A percentile compares a stretch with the other conserved stretches of the same genome.
phyloP scores from a whole-genome alignment of 2,797 vertebrate species.

The Sebastes minor region DNA sequence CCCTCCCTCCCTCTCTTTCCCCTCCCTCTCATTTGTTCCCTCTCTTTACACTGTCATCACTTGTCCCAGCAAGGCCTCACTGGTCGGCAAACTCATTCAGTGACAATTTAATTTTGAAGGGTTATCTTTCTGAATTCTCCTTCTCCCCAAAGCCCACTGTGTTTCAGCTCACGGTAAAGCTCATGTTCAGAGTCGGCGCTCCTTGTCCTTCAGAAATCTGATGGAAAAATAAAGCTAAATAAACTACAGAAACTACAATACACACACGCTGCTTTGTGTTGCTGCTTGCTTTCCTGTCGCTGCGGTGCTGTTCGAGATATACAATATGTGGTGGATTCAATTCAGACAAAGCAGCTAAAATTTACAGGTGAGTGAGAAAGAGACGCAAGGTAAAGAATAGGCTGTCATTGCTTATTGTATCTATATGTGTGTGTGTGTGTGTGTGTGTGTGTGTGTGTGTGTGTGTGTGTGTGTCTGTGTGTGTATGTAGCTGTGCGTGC shows the following conservation, averaged over 20 bases:
- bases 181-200: not conserved
- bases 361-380: constrained; percentile 59
- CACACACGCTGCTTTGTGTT: constrained; percentile 40
- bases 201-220: constrained; percentile 32
- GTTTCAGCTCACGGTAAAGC: constrained; percentile 23
- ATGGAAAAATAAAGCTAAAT: constrained; percentile 13
- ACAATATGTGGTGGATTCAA: constrained; percentile 44
- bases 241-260: constrained; percentile 39
- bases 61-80: constrained; percentile 32
- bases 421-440: not conserved
- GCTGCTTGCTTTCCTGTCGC: constrained; percentile 32
- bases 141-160: constrained; percentile 22
- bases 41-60: constrained; percentile 11
- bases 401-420: constrained; percentile 42
- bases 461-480: not conserved
- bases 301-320: constrained; percentile 33
- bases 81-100: constrained; percentile 36
- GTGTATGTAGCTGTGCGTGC: constrained; percentile 1
- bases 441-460: not conserved
- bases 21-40: constrained; percentile 10
- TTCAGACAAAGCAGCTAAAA: constrained; percentile 49
- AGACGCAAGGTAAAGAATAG: constrained; percentile 41
- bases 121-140: constrained; percentile 57
- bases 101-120: constrained; percentile 55
- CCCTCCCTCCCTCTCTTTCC: not conserved